Evolutionary conservation across 2,797 vertebrate species (phyloP).

Genomic region (Brachyrhaphis roseni): DNA sequence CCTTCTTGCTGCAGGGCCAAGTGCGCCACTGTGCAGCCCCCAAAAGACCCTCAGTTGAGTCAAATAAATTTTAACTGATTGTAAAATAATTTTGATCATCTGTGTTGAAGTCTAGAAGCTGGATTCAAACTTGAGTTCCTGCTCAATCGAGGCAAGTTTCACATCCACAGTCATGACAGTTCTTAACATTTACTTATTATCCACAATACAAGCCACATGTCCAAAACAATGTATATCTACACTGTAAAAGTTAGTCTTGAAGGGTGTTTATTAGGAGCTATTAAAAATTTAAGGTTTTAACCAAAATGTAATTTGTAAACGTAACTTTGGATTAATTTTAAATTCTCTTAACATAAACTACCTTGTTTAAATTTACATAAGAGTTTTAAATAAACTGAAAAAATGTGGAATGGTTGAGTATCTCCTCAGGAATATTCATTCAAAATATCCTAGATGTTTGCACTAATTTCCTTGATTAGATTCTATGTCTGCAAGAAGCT

Average conservation of each 20-base stretch:
- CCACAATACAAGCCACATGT: not conserved
- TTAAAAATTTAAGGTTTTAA: not conserved
- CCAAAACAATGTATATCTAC: not conserved
- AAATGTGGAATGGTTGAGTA: not conserved
- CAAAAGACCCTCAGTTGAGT: not conserved
- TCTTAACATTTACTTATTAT: not conserved
- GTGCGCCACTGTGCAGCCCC: too few species aligned
- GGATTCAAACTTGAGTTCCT: not conserved
- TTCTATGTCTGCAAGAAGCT: not conserved
- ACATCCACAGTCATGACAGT: not conserved
- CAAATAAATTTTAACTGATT: not conserved
- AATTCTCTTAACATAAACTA: not conserved
- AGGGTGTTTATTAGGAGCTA: not conserved
- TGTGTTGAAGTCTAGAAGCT: not conserved
- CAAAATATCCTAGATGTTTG: not conserved
- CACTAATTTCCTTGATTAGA: not conserved
- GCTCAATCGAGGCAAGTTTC: not conserved
- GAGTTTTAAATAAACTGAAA: too few species aligned
- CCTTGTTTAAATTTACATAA: not conserved
- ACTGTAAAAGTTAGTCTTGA: not conserved
- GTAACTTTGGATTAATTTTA: not conserved
- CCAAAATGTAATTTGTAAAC: not conserved
- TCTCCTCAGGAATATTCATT: not conserved
- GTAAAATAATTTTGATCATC: not conserved
- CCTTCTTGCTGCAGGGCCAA: too few species aligned